These are phyloP conservation scores for Psittacus erithacus DNA, from an alignment of 2,113 vertebrate species.

Conservation along the genomic window DNA sequence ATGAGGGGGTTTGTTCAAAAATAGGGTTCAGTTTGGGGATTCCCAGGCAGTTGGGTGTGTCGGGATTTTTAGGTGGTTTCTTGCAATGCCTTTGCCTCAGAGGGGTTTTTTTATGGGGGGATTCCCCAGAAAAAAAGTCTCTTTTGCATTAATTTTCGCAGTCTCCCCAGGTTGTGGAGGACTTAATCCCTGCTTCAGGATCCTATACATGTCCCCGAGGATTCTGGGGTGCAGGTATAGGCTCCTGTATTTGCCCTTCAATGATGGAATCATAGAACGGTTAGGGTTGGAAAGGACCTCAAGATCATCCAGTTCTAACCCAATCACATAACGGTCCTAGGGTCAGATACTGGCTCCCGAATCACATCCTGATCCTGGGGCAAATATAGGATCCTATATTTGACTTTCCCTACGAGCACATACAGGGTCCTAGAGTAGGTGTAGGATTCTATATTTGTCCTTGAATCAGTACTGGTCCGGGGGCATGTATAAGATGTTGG, in stretches of 20 bases:
- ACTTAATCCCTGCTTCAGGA: background rate
- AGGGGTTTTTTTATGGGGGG: background rate
- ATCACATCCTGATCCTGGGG: background rate
- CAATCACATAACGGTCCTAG: background rate
- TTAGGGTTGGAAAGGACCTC: background rate
- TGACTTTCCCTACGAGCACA: background rate
- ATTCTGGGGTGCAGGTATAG: background rate
- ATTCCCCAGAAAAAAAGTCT: background rate
- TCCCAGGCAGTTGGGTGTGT: accelerated
- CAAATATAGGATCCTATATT: background rate
- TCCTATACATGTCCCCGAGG: background rate
- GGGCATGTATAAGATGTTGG: background rate
- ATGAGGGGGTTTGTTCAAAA: background rate
- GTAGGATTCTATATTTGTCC: background rate
- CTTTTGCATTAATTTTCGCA: background rate
- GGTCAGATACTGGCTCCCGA: background rate
- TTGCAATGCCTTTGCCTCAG: accelerated
- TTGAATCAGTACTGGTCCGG: background rate
- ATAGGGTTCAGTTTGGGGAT: accelerated
- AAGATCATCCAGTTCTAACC: background rate
- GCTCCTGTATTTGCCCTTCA: background rate
- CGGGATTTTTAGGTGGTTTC: background rate
- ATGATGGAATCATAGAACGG: background rate
- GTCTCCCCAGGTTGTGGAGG: no score
- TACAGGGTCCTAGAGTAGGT: background rate